Conservation (phyloP, 2,113 vertebrate species). For the Onychostoma macrolepis region DNA sequence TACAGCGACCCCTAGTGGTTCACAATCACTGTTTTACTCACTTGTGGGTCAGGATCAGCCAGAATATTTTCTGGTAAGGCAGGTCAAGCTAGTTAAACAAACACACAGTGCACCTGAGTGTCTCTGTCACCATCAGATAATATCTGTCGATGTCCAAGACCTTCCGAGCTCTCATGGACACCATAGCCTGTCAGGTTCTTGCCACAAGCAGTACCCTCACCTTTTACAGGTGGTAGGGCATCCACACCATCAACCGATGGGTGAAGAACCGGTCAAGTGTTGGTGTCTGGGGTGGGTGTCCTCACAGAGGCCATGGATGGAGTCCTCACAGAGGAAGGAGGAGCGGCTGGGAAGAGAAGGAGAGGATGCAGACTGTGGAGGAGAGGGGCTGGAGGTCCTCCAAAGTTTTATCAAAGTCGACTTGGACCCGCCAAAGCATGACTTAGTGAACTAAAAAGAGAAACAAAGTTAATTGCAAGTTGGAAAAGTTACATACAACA, state of each 20-base stretch:
- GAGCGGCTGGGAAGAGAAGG: neutral
- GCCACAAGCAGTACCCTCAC: constrained; percentile 27
- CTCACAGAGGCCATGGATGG: neutral
- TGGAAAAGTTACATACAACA: neutral
- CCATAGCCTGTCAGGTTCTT: constrained; percentile 41
- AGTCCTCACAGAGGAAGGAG: neutral
- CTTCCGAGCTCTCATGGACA: neutral
- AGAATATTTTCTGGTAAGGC: constrained; percentile 2
- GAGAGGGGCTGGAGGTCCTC: constrained; percentile 10
- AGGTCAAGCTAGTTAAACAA: constrained; percentile 16
- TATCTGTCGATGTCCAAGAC: constrained; percentile 44
- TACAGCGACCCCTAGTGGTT: no score
- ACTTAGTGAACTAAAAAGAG: constrained; percentile 20
- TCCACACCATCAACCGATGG: constrained; percentile 52
- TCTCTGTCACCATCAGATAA: constrained; percentile 37
- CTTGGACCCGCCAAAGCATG: constrained; percentile 11
- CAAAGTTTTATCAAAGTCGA: neutral
- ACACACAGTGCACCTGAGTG: constrained; percentile 35
- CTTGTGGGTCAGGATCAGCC: constrained; percentile 19
- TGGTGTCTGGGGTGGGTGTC: neutral
- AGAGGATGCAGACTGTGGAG: neutral
- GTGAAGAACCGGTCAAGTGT: constrained; percentile 41
- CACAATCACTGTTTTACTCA: constrained; percentile 15
- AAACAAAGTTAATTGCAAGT: neutral
- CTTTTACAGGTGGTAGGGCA: constrained; percentile 49